Evolutionary conservation across 1,140 invertebrate species (phyloP), one percentile per base, ranked within the genome.

Genomic region (Papilio helenus): DNA sequence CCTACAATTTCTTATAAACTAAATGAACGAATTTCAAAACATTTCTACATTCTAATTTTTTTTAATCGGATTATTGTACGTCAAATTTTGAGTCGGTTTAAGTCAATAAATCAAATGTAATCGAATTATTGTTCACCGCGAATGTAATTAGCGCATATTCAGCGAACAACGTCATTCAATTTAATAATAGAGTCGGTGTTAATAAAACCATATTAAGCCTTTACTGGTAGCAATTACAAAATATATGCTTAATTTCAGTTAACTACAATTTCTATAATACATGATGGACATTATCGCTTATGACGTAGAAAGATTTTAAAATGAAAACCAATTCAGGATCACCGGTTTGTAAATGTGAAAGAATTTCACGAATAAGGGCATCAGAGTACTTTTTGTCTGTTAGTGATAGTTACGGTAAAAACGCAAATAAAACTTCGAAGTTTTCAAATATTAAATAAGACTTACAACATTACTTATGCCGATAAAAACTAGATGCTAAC

Each of bases 81-180:
- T 10, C 4, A 14, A 29, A 65, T 65, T 29, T 65, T 26, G 5
- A 65, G 12, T 29, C 29, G 10, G 9, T 29, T 2, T 29, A 61
- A 61, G 58, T 3, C 14, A 26, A 29, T 65, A 65, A 65, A 29
- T 10, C 26, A 65, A 16, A 0, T 34, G 26, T 29, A 65, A 65
- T 65, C 61, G 12, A 65, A 65, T 65, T 65, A 65, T 29, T 65
- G 58, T 18, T 65, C 23, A 16, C 1, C 12, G 12, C 23, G 26
- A 65, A 29, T 65, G 61, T 65, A 65, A 65, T 65, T 65, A 65
- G 23, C 61, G 61, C 26, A 65, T 65, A 16, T 29, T 65, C 14
- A 65, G 61, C 10, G 61, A 65, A 5, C 23, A 34, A 34, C 14
- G 61, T 34, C 23, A 65, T 3, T 26, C 61, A 65, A 26, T 16